Evolutionary conservation across 64 coral and sea anemone species (phyloP).

Genomic region (Porites australiensis): DNA sequence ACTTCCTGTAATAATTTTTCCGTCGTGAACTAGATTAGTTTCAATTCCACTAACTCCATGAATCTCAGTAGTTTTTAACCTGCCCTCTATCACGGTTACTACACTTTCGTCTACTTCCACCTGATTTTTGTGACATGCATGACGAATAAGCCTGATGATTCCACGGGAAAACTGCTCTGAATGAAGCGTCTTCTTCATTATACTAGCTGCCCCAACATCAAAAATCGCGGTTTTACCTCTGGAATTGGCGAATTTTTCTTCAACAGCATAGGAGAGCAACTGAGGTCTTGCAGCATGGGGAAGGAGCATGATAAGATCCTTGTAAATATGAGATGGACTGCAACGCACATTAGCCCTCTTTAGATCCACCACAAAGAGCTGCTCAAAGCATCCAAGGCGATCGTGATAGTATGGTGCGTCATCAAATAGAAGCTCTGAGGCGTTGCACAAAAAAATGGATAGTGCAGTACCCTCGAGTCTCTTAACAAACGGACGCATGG

Average conservation of each 20-base stretch:
- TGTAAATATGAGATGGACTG: neutral
- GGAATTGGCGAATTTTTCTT: neutral
- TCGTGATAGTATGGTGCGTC: slow-evolving; percentile 20
- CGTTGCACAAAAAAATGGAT: slow-evolving; percentile 3
- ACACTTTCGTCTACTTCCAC: neutral
- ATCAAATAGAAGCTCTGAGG: slow-evolving; percentile 37
- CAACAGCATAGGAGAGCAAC: slow-evolving; percentile 45
- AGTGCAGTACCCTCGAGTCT: neutral
- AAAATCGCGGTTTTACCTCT: neutral
- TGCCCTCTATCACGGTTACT: neutral
- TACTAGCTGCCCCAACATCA: neutral
- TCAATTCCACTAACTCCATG: neutral
- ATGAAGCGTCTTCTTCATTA: neutral
- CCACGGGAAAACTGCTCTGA: neutral
- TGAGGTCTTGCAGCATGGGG: slow-evolving; percentile 8
- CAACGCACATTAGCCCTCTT: neutral
- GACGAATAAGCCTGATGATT: neutral
- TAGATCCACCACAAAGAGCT: slow-evolving; percentile 24
- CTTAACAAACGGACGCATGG: neutral
- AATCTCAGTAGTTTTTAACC: neutral
- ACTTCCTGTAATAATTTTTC: slow-evolving; percentile 42
- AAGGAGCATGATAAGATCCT: slow-evolving; percentile 39
- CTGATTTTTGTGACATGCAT: neutral
- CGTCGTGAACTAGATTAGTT: slow-evolving; percentile 54
- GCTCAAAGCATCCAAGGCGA: slow-evolving; percentile 6